Conservation (phyloP, 1,140 invertebrate genomes). For the Solen grandis region DNA sequence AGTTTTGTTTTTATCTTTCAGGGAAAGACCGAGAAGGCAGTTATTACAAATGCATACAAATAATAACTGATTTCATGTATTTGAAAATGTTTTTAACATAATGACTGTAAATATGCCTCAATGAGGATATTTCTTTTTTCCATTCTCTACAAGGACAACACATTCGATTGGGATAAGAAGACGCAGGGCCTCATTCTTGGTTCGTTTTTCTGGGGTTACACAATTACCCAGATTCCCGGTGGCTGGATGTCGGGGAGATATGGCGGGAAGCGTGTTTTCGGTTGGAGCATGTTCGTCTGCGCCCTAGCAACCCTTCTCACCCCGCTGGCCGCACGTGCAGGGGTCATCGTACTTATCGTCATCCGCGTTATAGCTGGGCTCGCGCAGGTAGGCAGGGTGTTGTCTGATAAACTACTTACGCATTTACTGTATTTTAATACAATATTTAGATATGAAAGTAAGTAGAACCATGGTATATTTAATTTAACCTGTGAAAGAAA, state of each 20-base stretch:
- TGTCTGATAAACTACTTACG: too few relatives aligned
- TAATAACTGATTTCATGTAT: too few relatives aligned
- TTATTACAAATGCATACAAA: too few relatives aligned
- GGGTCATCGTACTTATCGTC: slow-evolving; percentile 2
- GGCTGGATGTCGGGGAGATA: slow-evolving; percentile 88
- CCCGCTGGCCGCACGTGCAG: slow-evolving; percentile 85
- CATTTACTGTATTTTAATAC: too few relatives aligned
- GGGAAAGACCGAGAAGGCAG: too few relatives aligned
- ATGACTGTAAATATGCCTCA: too few relatives aligned
- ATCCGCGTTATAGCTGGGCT: slow-evolving; percentile 35
- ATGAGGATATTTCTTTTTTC: not conserved
- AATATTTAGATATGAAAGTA: too few relatives aligned
- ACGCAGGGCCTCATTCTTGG: slow-evolving; percentile 77
- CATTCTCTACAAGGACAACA: slow-evolving; percentile 64
- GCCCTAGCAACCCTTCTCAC: slow-evolving; percentile 91
- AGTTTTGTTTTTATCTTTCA: too few relatives aligned
- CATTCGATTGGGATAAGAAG: slow-evolving; percentile 76
- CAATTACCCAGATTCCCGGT: slow-evolving; percentile 85
- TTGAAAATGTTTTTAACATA: too few relatives aligned
- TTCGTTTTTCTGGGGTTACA: slow-evolving; percentile 80
- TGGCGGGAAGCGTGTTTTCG: slow-evolving; percentile 90
- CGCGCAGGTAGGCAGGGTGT: slow-evolving; percentile 6
- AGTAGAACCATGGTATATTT: too few relatives aligned
- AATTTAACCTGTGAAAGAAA: too few relatives aligned
- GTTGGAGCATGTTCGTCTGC: slow-evolving; percentile 89